Percentiles rank a stretch among this genome's conserved stretches.
phyloP scores from a whole-genome alignment of 2,113 vertebrate genomes.

The Dipodomys spectabilis region DNA sequence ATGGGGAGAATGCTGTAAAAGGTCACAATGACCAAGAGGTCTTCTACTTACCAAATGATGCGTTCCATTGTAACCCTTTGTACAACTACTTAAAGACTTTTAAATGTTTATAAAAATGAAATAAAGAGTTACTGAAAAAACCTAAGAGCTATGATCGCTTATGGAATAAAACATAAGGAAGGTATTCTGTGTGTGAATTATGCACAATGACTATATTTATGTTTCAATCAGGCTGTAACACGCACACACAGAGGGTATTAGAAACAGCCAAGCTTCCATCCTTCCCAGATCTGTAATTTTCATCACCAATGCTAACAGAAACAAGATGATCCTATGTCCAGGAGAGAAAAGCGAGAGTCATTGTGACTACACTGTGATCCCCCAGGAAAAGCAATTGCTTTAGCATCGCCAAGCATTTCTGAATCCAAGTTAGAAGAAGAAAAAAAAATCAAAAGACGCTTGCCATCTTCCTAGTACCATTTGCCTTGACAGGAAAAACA shows the following conservation, averaged over 20 bases:
- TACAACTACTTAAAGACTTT: too few relatives aligned
- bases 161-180: neutral
- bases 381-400: conserved; percentile 57
- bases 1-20: too few relatives aligned
- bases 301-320: neutral
- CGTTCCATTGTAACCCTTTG: too few relatives aligned
- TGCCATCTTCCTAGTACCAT: conserved; percentile 81
- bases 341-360: neutral
- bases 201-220: neutral
- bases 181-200: neutral
- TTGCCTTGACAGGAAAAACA: conserved; percentile 83
- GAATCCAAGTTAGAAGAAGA: conserved; percentile 73
- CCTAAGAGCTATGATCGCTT: neutral
- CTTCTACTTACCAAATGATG: too few relatives aligned
- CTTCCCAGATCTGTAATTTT: neutral
- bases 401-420: conserved; percentile 60
- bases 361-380: conserved; percentile 7
- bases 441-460: conserved; percentile 46
- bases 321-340: neutral
- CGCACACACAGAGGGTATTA: neutral
- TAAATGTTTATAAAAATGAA: too few relatives aligned
- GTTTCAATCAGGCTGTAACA: neutral
- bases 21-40: too few relatives aligned
- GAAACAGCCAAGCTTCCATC: neutral
- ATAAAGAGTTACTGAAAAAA: too few relatives aligned